A percentile compares a stretch with the other conserved stretches of the same genome.
phyloP scores from a whole-genome alignment of 2,888 invertebrate genomes.

The Stenolophus ochropezus region DNA sequence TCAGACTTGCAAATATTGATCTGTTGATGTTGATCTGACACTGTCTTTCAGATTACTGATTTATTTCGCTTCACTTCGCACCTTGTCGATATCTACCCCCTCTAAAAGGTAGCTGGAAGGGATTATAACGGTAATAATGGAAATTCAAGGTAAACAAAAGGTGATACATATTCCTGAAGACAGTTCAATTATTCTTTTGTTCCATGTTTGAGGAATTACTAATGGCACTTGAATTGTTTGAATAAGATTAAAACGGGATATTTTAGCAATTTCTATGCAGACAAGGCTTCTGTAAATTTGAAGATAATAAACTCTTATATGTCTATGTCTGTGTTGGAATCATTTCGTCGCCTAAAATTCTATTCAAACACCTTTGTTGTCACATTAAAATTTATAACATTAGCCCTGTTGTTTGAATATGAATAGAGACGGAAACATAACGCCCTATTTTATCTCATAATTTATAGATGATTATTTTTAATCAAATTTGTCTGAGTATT shows the following conservation, averaged over 20 bases:
- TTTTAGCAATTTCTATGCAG: not conserved
- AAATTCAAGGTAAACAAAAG: not conserved
- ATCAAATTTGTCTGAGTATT: too few species aligned
- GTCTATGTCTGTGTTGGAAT: not conserved
- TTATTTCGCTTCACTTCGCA: not conserved
- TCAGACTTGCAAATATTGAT: conserved; percentile 5
- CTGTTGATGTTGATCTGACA: not conserved
- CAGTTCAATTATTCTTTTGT: not conserved
- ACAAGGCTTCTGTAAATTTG: not conserved
- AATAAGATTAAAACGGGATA: not conserved
- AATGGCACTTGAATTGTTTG: not conserved
- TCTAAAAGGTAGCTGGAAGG: not conserved
- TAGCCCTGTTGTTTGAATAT: too few species aligned
- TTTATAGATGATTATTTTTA: too few species aligned
- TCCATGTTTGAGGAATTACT: not conserved
- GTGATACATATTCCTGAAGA: not conserved
- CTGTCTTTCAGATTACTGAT: conserved; percentile 4
- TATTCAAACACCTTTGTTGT: not conserved
- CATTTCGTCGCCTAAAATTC: not conserved
- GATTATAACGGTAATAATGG: not conserved
- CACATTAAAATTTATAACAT: not conserved
- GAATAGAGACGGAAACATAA: too few species aligned
- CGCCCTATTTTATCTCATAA: too few species aligned
- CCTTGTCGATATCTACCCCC: not conserved
- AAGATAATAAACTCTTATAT: not conserved